Base-by-base conservation (phyloP, 2,888 invertebrate species). In the Phengaris alcon region DNA sequence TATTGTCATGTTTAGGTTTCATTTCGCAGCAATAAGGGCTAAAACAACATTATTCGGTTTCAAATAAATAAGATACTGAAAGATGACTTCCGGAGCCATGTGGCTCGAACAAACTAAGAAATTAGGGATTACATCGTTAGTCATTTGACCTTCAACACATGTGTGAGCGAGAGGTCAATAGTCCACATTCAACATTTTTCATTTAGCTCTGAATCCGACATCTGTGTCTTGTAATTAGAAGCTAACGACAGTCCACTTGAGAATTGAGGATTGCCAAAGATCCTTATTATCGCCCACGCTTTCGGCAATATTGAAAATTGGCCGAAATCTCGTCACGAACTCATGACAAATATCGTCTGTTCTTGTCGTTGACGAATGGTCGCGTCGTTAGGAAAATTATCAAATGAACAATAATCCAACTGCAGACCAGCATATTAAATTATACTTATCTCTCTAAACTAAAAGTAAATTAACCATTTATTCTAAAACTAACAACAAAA, bases 261-360 rank as follows among this genome's bases (percentile, higher is more conserved):
- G 44, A 35, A 5, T 35, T 9, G 59, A 35, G 35, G 1, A 35
- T 35, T 35, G 4, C 64, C 64, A 64, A 64, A 64, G 59, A 59
- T 59, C 59, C 59, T 59, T 59, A 59, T 64, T 35, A 35, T 12
- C 64, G 64, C 64, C 64, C 35, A 64, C 35, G 64, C 64, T 64
- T 13, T 44, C 12, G 35, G 10, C 10, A 64, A 64, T 44, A 64
- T 64, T 64, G 35, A 35, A 10, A 64, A 44, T 64, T 44, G 12
- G 13, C 13, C 35, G 6, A 64, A 13, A 64, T 10, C 59, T 35
- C 22, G 22, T 35, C 15, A 64, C 22, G 59, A 35, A 6, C 12
- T 12, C 35, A 6, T 13, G 64, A 6, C 64, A 44, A 64, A 44
- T 64, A 64, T 44, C 35, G 35, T 3, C 12, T 35, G 35, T 6